A percentile compares a stretch with the other conserved stretches of the same genome.
These are phyloP conservation scores for Xenus cinereus DNA, from an alignment of 2,113 vertebrate species.

Conservation along the genomic window DNA sequence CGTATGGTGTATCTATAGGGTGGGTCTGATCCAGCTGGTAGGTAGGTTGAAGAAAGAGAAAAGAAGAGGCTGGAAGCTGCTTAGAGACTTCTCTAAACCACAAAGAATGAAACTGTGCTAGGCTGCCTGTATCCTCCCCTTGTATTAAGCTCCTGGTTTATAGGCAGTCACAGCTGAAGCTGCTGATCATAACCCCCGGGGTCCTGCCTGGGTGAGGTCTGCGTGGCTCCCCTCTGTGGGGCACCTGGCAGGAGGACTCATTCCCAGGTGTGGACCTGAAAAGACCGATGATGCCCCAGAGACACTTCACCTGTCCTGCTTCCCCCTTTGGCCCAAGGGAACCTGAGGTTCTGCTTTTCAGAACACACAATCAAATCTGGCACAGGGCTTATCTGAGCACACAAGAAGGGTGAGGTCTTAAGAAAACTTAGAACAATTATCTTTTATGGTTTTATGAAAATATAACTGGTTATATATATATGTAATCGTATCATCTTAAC, in stretches of 20 bases:
- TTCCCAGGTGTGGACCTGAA: background rate
- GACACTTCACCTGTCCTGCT: background rate
- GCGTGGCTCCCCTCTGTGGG: rapidly evolving
- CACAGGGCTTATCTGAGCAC: background rate
- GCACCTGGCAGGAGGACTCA: background rate
- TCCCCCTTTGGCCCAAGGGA: background rate
- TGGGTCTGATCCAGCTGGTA: background rate
- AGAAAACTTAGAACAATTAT: background rate
- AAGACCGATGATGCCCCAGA: background rate
- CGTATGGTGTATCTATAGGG: rapidly evolving
- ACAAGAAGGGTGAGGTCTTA: background rate
- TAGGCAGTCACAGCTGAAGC: background rate
- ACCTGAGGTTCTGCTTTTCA: background rate
- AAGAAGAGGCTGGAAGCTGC: background rate
- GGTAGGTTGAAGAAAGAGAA: background rate
- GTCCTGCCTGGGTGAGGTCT: background rate
- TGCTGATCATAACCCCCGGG: background rate
- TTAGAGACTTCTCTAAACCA: background rate
- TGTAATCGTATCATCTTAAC: background rate
- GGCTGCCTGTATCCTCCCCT: rapidly evolving
- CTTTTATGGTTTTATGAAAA: background rate
- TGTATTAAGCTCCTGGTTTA: background rate
- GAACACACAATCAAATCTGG: background rate
- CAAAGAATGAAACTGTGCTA: background rate
- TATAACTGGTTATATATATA: background rate